A percentile compares a stretch with the other conserved stretches of the same genome.
These are phyloP conservation scores for Kuschelorhynchus macadamiae DNA, from an alignment of 2,888 invertebrate species.

Conservation along the genomic window DNA sequence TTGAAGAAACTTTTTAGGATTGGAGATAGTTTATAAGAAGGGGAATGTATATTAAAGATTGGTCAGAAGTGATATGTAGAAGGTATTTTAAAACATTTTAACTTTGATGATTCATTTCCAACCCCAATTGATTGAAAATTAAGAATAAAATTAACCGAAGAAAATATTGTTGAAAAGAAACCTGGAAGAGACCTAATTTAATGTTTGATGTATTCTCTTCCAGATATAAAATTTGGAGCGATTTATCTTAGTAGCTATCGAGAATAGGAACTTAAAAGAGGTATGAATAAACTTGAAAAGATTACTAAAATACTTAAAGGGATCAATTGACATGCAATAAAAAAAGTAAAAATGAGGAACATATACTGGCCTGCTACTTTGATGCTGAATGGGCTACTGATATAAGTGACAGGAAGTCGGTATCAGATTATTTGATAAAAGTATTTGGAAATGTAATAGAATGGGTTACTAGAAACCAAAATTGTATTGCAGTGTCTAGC, in stretches of 20 bases:
- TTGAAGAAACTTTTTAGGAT: conserved; percentile 40
- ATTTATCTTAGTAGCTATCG: conserved; percentile 16
- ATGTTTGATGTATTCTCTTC: neutral
- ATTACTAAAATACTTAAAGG: conserved; percentile 21
- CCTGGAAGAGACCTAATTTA: too few relatives aligned
- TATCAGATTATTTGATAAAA: conserved; percentile 63
- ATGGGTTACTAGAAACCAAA: conserved; percentile 46
- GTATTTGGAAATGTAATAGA: conserved; percentile 60
- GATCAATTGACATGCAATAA: neutral
- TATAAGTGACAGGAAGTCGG: conserved; percentile 64
- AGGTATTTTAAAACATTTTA: conserved; percentile 39
- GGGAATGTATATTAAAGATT: too few relatives aligned
- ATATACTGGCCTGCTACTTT: conserved; percentile 26
- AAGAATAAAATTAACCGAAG: neutral
- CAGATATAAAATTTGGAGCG: too few relatives aligned
- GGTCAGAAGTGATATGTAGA: conserved; percentile 30
- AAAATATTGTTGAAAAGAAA: neutral
- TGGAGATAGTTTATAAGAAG: too few relatives aligned
- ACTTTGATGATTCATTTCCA: conserved; percentile 23
- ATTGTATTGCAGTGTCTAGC: conserved; percentile 38
- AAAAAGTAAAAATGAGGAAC: neutral
- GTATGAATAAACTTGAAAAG: conserved; percentile 5
- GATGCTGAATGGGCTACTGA: conserved; percentile 41
- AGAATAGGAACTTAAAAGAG: neutral
- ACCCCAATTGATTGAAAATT: neutral